These are phyloP conservation scores for Sepiola atlantica DNA, from an alignment of 2,888 invertebrate species.

Conservation along the genomic window DNA sequence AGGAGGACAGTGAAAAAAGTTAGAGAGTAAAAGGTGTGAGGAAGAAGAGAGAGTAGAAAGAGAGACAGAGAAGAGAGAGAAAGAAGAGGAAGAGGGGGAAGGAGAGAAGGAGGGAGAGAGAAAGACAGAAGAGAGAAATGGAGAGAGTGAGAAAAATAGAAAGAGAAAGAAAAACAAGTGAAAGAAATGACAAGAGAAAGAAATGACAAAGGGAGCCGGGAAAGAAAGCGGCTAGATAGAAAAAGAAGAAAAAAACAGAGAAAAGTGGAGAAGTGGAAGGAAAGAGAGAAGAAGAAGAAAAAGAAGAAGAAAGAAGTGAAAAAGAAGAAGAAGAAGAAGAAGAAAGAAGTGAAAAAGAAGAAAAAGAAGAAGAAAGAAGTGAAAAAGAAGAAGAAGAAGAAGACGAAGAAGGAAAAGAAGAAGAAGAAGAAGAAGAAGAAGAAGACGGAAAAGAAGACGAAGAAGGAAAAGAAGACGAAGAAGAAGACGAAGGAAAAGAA, in stretches of 20 bases:
- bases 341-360: not conserved
- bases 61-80: no score
- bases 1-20: no score
- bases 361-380: no score
- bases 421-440: no score
- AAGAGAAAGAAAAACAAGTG: not conserved
- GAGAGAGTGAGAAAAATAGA: no score
- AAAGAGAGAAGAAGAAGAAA: not conserved
- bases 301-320: not conserved
- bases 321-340: not conserved
- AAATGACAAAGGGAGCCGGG: no score
- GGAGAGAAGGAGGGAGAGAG: not conserved
- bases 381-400: no score
- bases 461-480: no score
- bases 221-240: not conserved
- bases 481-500: not conserved
- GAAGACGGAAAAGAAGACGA: not conserved
- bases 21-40: no score
- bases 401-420: no score
- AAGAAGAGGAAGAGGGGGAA: not conserved
- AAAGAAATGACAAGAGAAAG: no score
- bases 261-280: not conserved
- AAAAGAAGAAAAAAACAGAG: not conserved
- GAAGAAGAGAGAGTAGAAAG: no score
- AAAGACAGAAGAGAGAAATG: not conserved